Base-by-base conservation (phyloP, 2,888 invertebrate species). In the Scelioninae gen. 1 region DNA sequence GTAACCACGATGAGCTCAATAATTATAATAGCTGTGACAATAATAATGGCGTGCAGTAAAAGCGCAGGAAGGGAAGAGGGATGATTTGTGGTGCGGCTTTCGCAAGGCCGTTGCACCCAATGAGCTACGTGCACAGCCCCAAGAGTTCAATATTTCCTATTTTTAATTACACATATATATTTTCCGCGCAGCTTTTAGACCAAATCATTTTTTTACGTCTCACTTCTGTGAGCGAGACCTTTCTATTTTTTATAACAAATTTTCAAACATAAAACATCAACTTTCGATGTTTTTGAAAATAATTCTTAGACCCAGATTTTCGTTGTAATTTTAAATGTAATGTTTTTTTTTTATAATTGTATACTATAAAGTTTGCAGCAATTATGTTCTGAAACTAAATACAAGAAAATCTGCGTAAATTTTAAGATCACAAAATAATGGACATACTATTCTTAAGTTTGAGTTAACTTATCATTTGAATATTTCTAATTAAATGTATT, bases 21-120 rank as follows among this genome's bases (percentile, higher is more conserved):
- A 89, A 89, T 90, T 89, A 88, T 89, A 87, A 90, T 88, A 87
- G 86, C 89, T 88, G 85, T 88, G 88, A 89, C 89, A 88, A 88
- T 88, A 88, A 89, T 87, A 88, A 88, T 89, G 81, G 89, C 89
- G 87, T 89, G 88, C 80, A 80, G 62, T 74, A 56, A 82, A 74
- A 74, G 72, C 77, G 53, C 72, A 77, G 75, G 49, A 56, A 65
- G 82, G 78, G 71, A 60, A 69, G 65, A 63, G 81, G 75, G 71
- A 77, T 83, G 83, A 80, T 80, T 80, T 80, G 78, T 78, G 58
- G 78, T 13, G 82, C 65, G 76, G 71, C 68, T 68, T 71, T 82
- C 32, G 53, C 72, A 86, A 88, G 88, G 88, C 85, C 88, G 69
- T 87, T 88, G 87, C 86, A 86, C 89, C 76, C 84, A 15, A 47